Evolutionary conservation across 1,140 invertebrate species (phyloP), one percentile per base, ranked within the genome.

Genomic region (Sarcophaga bullata): DNA sequence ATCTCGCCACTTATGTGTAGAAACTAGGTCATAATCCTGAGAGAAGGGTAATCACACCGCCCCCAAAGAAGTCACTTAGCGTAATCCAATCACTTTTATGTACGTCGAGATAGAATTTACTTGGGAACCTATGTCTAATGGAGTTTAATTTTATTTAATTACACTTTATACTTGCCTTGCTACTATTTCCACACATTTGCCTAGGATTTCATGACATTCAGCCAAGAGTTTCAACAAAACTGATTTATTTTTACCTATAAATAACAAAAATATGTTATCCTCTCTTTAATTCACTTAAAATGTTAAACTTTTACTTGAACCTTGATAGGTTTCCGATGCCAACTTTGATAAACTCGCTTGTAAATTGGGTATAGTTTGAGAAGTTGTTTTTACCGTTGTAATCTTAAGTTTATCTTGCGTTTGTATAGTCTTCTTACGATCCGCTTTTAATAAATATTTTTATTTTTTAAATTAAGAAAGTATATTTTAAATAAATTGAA

Each of bases 181-280:
- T 5, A 90, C 76, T 8, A 87, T 82, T 0, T 83, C 80, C 5
- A 90, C 86, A 73, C 88, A 88, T 80, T 88, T 88, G n/a, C 85
- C 85, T 17, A 90, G 72, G 6, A 86, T 88, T 50, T 89, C 88
- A 82, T 90, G 89, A 54, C 85, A 88, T 68, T 89, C 88, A 17
- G 87, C 89, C 84, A 90, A 82, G 11, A 85, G 73, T 76, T 85
- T 86, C 11, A 90, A 84, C 1, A 88, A 84, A 13, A 85, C 78
- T 1, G 84, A 84, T 58, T 89, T 89, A 76, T 85, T 86, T 75
- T 88, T 89, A n/a, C 19, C 82, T 83, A 49, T 8, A 68, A 80
- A 62, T 8, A 10, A 0, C 37, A 82, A 75, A 17, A 62, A 76
- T 82, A 37, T 37, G 19, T 9, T 15, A 68, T 15, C 15, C 13